Base-by-base conservation (phyloP, 2,113 vertebrate genomes). In the Corythoichthys haematopterus region DNA sequence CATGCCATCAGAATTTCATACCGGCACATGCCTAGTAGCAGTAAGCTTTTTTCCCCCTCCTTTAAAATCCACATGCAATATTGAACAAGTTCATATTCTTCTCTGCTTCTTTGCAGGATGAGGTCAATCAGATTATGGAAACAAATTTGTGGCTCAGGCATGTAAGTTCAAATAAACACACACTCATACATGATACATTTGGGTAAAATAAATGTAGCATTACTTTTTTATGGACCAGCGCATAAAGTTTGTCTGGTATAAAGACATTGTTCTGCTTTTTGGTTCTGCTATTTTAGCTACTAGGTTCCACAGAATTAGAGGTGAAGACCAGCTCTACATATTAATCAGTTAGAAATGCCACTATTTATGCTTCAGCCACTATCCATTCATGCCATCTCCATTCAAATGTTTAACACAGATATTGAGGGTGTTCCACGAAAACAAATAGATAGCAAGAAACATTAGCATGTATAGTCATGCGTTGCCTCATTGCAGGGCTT, bases 91-190 rank as follows among this genome's bases (percentile, higher is more conserved):
- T 61, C 37, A 43, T 16, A 12, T 45, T 1, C 11, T 60, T 66
- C 45, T 76, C 4, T 75, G 46, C 74, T 48, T 76, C 52, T 79
- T 55, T 68, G 56, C 76, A 89, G 88, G 88, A 89, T 56, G 88
- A 89, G 43, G 88, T 89, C 60, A 89, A 89, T 71, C 88, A 89
- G 73, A 89, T 89, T 73, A 89, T 89, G 88, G 88, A 89, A 80
- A 89, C 88, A 65, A 89, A 89, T 80, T 51, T 89, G 60, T 89
- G 88, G 88, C 86, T 89, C 48, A 79, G 88, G 64, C 88, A 89
- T 76, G 88, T 89, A 70, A 80, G 87, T 84, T 69, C 8, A 14
- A 16, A 63, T 16, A 50, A 28, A 68, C 28, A 51, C 56, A 73
- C 64, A 70, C 51, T 53, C 50, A 45, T 28, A 52, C 68, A 36